phyloP scores from a whole-genome alignment of 2,113 vertebrate genomes.

The Siniperca chuatsi region DNA sequence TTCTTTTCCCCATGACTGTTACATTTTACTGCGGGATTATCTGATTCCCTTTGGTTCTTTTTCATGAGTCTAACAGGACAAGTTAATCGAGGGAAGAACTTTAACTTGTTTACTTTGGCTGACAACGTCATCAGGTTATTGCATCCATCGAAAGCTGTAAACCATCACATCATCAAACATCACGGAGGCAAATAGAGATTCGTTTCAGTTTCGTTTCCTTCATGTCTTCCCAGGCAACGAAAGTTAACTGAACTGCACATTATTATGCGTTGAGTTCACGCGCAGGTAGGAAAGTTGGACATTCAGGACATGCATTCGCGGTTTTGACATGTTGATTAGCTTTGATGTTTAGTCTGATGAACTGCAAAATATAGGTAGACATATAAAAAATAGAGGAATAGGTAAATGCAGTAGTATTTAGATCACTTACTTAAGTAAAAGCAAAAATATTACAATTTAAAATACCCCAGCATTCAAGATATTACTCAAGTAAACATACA shows the following conservation, averaged over 20 bases:
- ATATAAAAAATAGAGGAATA: neutral
- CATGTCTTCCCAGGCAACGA: neutral
- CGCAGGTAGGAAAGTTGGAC: neutral
- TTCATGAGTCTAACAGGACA: neutral
- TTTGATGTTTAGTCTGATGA: neutral
- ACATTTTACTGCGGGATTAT: neutral
- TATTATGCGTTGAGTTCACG: neutral
- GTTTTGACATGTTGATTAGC: neutral
- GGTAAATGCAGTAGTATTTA: too few species aligned
- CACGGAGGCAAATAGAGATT: neutral
- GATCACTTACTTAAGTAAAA: neutral
- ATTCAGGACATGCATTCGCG: neutral
- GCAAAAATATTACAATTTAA: neutral
- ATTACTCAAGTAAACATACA: neutral
- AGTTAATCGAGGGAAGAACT: neutral
- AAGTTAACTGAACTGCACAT: conserved; percentile 1
- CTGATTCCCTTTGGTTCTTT: neutral
- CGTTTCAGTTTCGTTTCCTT: conserved; percentile 78
- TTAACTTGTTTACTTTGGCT: neutral
- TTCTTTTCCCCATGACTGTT: too few species aligned
- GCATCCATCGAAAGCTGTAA: neutral
- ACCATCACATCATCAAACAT: neutral
- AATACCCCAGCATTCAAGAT: neutral
- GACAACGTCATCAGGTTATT: neutral
- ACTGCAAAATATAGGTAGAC: neutral